Evolutionary conservation across 2,888 invertebrate species (phyloP).

Genomic region (Nomada goodeniana): DNA sequence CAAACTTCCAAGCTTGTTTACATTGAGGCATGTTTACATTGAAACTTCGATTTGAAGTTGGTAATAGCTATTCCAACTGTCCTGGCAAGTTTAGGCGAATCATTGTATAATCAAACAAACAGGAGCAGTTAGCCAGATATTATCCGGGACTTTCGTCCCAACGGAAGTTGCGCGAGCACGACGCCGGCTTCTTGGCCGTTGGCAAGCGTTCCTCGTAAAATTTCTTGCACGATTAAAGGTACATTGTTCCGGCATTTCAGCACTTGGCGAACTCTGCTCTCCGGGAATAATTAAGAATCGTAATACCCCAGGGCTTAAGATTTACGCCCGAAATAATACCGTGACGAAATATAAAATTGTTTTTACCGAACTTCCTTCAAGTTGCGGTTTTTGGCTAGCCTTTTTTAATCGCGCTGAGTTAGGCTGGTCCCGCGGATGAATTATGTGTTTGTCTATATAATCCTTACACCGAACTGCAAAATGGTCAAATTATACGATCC

Average conservation of each 20-base stretch:
- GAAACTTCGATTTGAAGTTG: conserved; percentile 55
- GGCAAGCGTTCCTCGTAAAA: conserved; percentile 41
- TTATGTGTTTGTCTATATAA: neutral
- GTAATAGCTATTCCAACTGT: conserved; percentile 50
- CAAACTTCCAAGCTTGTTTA: conserved; percentile 7
- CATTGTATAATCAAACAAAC: conserved; percentile 49
- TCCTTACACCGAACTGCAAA: too few relatives aligned
- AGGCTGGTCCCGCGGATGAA: neutral
- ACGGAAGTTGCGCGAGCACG: conserved; percentile 39
- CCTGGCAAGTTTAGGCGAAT: conserved; percentile 43
- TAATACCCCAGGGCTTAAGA: conserved; percentile 14
- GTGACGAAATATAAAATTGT: conserved; percentile 5
- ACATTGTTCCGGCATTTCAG: conserved; percentile 34
- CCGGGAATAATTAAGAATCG: conserved; percentile 49
- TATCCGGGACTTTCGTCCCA: conserved; percentile 39
- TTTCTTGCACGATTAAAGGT: conserved; percentile 52
- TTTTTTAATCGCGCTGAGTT: neutral
- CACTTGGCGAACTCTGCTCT: conserved; percentile 27
- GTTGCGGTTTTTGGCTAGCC: neutral
- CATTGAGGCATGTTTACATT: conserved; percentile 49
- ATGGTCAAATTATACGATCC: too few relatives aligned
- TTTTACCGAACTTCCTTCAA: neutral
- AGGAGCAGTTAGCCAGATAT: conserved; percentile 32
- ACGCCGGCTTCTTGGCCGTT: conserved; percentile 38
- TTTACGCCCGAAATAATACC: conserved; percentile 13